Evolutionary conservation across 2,888 invertebrate species (phyloP).

Genomic region (Lasioglossum lativentre): DNA sequence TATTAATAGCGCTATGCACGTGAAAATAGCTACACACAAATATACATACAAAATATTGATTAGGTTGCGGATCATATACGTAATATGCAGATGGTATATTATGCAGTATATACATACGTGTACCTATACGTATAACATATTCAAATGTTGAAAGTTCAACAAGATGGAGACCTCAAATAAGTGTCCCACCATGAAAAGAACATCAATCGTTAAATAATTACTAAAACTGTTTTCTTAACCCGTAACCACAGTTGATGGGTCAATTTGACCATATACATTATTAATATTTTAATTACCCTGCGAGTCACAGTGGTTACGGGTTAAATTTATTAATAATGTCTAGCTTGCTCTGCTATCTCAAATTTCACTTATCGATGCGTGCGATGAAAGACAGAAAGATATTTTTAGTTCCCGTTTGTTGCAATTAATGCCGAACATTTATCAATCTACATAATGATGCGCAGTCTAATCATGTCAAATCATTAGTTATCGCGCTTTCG

Average conservation of each 20-base stretch:
- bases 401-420: not conserved
- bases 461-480: not conserved
- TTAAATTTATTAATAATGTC: not conserved
- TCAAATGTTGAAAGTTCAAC: not conserved
- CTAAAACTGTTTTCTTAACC: not conserved
- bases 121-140: not conserved
- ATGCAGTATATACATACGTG: not conserved
- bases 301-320: too few species aligned
- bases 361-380: too few species aligned
- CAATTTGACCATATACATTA: too few species aligned
- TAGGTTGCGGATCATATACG: conserved; percentile 7
- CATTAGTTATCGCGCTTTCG: not conserved
- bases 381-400: not conserved
- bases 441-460: not conserved
- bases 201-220: not conserved
- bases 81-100: not conserved
- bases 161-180: not conserved
- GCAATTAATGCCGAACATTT: not conserved
- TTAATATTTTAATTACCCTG: too few species aligned
- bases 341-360: too few species aligned
- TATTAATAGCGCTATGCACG: not conserved
- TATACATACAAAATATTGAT: not conserved
- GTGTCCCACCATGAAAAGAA: not conserved
- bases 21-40: conserved; percentile 2
- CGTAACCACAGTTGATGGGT: too few species aligned